phyloP scores from a whole-genome alignment of 1,140 invertebrate genomes.

The Mizuhopecten yessoensis region DNA sequence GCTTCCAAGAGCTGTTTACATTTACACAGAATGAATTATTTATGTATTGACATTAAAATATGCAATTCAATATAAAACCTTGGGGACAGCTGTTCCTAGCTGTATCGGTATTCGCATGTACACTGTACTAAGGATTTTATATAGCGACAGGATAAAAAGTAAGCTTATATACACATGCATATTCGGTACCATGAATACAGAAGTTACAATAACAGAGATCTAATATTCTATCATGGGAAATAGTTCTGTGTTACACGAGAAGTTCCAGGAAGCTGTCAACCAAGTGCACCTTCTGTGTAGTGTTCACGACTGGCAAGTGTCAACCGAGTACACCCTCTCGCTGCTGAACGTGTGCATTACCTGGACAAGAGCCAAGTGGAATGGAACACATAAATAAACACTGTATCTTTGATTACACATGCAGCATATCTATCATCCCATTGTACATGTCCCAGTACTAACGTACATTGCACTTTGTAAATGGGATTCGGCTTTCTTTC shows the following conservation, averaged over 20 bases:
- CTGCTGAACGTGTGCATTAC: conserved; percentile 10
- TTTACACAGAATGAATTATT: too few species aligned
- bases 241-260: neutral
- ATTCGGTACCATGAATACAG: too few species aligned
- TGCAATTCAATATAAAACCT: neutral
- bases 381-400: neutral
- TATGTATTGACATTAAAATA: too few species aligned
- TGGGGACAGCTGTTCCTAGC: neutral
- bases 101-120: neutral
- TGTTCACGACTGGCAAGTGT: neutral
- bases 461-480: neutral
- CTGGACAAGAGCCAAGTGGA: neutral
- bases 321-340: neutral
- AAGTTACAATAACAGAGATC: neutral
- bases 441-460: neutral
- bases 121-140: conserved; percentile 8
- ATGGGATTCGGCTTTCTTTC: neutral
- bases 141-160: neutral
- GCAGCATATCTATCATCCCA: neutral
- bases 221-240: neutral
- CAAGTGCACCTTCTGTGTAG: neutral
- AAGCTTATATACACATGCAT: neutral
- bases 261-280: conserved; percentile 30
- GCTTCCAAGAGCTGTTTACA: too few species aligned
- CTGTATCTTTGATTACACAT: neutral